Percentiles rank a stretch among this genome's conserved stretches.
phyloP scores from a whole-genome alignment of 1,140 invertebrate species.

The Ridgeia piscesae region DNA sequence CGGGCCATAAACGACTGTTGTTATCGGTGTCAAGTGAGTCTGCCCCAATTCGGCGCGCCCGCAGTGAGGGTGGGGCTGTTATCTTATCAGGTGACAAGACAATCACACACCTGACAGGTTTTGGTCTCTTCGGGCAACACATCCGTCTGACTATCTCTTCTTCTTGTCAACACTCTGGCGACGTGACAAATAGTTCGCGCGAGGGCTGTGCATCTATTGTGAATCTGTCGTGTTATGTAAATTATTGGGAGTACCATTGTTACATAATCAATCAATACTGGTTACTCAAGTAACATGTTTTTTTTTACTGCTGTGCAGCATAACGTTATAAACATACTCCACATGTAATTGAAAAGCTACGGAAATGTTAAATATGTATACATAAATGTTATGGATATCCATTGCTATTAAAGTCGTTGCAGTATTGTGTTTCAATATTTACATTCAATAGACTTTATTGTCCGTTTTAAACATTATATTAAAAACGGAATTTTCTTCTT shows the following conservation, averaged over 20 bases:
- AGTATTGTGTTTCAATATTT: too few species aligned
- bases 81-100: background rate
- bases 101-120: background rate
- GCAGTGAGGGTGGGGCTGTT: background rate
- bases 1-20: background rate
- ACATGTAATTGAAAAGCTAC: too few species aligned
- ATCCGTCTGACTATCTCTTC: background rate
- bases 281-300: too few species aligned
- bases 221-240: background rate
- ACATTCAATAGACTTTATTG: too few species aligned
- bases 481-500: too few species aligned
- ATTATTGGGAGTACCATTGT: background rate
- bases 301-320: too few species aligned
- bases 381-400: too few species aligned
- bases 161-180: background rate
- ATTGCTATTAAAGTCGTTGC: too few species aligned
- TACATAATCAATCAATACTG: too few species aligned
- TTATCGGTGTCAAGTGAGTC: background rate
- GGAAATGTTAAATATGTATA: too few species aligned
- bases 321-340: too few species aligned
- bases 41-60: background rate
- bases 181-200: background rate
- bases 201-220: background rate
- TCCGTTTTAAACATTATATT: too few species aligned
- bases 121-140: background rate